Conservation (phyloP, 1,140 invertebrate genomes). For the Drosophila kanapiae region DNA sequence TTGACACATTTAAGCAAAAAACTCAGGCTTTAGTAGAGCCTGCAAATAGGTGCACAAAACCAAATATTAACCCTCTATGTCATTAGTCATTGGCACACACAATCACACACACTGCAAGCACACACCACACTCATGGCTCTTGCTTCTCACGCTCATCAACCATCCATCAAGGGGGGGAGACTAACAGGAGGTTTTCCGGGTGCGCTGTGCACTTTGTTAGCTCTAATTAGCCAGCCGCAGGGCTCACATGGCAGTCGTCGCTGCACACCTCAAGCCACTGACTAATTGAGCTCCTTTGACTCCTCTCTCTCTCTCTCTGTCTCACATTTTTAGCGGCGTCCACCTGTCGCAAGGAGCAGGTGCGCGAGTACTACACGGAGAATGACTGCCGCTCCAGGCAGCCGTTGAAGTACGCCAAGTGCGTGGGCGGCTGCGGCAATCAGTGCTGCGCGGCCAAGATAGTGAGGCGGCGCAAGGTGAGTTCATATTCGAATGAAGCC, state of each 20-base stretch:
- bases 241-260: slow-evolving; percentile 15
- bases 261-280: slow-evolving; percentile 16
- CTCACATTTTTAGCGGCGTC: slow-evolving; percentile 87
- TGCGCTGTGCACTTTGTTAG: slow-evolving; percentile 35
- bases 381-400: slow-evolving; percentile 95
- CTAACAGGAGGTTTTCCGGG: slow-evolving; percentile 3
- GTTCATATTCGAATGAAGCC: background rate
- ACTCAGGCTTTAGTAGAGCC: background rate
- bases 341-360: slow-evolving; percentile 95
- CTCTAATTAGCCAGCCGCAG: slow-evolving; percentile 29
- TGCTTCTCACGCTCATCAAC: slow-evolving; percentile 26
- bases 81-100: slow-evolving; percentile 33
- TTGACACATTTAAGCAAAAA: no score
- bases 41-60: slow-evolving; percentile 2
- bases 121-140: slow-evolving; percentile 13
- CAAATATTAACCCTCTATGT: slow-evolving; percentile 9
- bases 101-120: background rate
- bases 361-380: slow-evolving; percentile 95
- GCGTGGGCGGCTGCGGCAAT: slow-evolving; percentile 88
- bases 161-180: slow-evolving; percentile 25
- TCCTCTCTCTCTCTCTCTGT: slow-evolving; percentile 7
- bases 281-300: slow-evolving; percentile 67
- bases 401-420: slow-evolving; percentile 95
- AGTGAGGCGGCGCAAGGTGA: slow-evolving; percentile 96
- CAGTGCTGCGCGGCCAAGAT: slow-evolving; percentile 95